These are phyloP conservation scores for Amorpha juglandis DNA, from an alignment of 2,888 invertebrate genomes.

Conservation along the genomic window DNA sequence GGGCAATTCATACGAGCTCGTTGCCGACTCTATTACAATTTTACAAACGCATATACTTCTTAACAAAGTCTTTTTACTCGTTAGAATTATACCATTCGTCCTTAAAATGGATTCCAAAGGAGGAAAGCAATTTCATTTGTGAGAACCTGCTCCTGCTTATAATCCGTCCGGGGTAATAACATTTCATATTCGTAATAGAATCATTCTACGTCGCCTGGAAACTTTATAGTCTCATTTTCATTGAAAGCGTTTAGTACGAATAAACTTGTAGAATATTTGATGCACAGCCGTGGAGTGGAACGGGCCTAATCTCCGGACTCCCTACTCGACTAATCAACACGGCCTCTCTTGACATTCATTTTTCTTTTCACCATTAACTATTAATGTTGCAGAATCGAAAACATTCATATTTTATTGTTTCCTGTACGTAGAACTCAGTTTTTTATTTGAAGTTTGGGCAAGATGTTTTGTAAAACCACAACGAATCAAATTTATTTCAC, in stretches of 20 bases:
- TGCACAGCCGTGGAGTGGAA: slow-evolving; percentile 65
- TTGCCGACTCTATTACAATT: slow-evolving; percentile 36
- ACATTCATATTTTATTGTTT: slow-evolving; percentile 26
- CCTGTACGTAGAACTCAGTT: slow-evolving; percentile 7
- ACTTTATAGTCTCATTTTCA: slow-evolving; percentile 84
- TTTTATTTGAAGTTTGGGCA: neutral
- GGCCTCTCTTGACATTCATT: slow-evolving; percentile 52
- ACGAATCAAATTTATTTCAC: no score
- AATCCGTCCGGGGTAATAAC: slow-evolving; percentile 84
- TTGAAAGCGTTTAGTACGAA: slow-evolving; percentile 82
- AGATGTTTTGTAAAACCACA: no score
- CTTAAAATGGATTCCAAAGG: slow-evolving; percentile 83
- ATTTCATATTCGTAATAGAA: slow-evolving; percentile 85
- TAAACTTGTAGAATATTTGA: slow-evolving; percentile 82
- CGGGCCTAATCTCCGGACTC: slow-evolving; percentile 74
- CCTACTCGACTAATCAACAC: slow-evolving; percentile 61
- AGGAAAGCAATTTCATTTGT: slow-evolving; percentile 84
- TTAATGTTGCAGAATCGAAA: slow-evolving; percentile 39
- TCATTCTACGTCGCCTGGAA: slow-evolving; percentile 81
- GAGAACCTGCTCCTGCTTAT: slow-evolving; percentile 83
- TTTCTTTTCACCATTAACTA: slow-evolving; percentile 55
- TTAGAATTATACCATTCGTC: slow-evolving; percentile 82
- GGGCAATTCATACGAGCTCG: neutral
- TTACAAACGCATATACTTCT: slow-evolving; percentile 66
- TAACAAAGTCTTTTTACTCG: slow-evolving; percentile 80